Base-by-base conservation (phyloP, 2,888 invertebrate species). In the Endotricha flammealis region DNA sequence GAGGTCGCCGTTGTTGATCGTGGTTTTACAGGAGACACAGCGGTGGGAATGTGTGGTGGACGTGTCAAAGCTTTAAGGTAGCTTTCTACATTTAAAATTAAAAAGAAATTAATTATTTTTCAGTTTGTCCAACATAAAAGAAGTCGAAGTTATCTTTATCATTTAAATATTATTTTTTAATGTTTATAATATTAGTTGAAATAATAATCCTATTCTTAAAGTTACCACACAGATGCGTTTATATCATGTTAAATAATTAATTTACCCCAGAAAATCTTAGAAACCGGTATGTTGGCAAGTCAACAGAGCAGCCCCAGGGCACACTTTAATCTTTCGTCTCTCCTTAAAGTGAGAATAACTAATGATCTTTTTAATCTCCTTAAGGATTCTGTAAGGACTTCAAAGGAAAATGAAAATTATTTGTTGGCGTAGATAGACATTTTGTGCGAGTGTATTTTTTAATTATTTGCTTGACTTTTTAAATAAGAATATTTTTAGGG, bases 351-450 rank as follows among this genome's bases (percentile, higher is more conserved):
- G 69, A 67, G 85, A 82, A 85, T 85, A 64, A 57, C 60, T 81
- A 82, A 85, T 83, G 77, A 78, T 75, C 76, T 69, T 73, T 75
- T 74, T 81, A 82, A 85, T 83, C 83, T 83, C 61, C 54, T 76
- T 74, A 77, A 71, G 64, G 73, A 81, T 81, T 74, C 77, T 67
- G 63, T 70, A 72, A 16, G 10, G 25, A 42, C 32, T 41, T 44
- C 44, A 44, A 44, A 41, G 37, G 36, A 29, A 43, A 37, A 41
- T 36, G 38, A 25, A 34, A 44, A 38, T 38, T 39, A 38, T 43
- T 44, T 36, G 34, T 38, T 31, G 25, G 13, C 34, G 20, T 12
- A 6, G 17, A n/a, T n/a, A n/a, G n/a, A n/a, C 32, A 24, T 22
- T 16, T 23, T 32, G 20, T 11, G 12, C 9, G 4, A 17, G 5